Base-by-base conservation (phyloP, 2,797 vertebrate species). In the Mus caroli region DNA sequence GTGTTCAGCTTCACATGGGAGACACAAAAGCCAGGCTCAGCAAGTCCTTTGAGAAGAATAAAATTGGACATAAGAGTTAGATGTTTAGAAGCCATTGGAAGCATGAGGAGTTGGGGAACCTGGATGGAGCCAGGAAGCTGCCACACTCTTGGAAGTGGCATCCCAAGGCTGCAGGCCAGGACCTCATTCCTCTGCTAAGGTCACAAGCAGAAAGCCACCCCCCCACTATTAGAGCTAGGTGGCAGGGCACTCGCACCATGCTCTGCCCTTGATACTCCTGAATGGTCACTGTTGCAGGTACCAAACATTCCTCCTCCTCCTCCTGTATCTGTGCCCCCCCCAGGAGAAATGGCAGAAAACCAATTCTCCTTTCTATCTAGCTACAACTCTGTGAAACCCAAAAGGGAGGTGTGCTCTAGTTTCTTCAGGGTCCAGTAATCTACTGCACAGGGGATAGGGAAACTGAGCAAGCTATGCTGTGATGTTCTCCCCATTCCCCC, bases 361-460 rank as follows among this genome's bases (percentile, higher is more conserved):
- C 1, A 0, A 22, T 6, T 34, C 9, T 4, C 1, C 0, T 1
- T 26, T 19, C 6, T 7, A 17, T 64, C 52, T 13, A 26, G n/a
- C 52, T 6, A 8, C 11, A 54, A 2, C 37, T 28, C 34, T 3
- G 5, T 7, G 43, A 58, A 64, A 34, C 24, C 20, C 60, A 11
- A 0, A 4, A 10, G 15, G 15, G 12, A 37, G 34, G 9, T 26
- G 43, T 31, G 2, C 31, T 56, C 22, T 62, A 43, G 84, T 34
- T 34, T 52, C 46, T 60, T 8, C 34, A 34, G 2, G 46, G 24
- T 46, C 0, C 8, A 3, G 12, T 22, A 26, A 3, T 46, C 54
- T 37, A 3, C 34, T 28, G 1, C 40, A 54, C 46, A 28, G 24
- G 12, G 4, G 2, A 22, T 10, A 56, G 12, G 4, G 19, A 13